A percentile compares a stretch with the other conserved stretches of the same genome.
These are phyloP conservation scores for Caenorhabditis elegans DNA, from an alignment of 1,140 invertebrate genomes.

Conservation along the genomic window WBcel235 BX284606.5:8407501-8408000, in stretches of 20 bases:
- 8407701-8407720: conserved; percentile 63
- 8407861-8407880: no score
- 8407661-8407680: conserved; percentile 65
- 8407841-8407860: no score
- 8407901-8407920: no score
- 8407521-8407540: conserved; percentile 49
- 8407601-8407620: conserved; percentile 55
- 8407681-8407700: conserved; percentile 64
- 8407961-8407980: no score
- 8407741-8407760: no score
- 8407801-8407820: no score
- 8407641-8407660: conserved; percentile 63
- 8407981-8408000: conserved; percentile 58
- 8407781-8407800: no score
- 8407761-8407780: no score
- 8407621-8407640: conserved; percentile 64
- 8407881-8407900: no score
- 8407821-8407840: no score
- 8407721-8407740: conserved; percentile 41
- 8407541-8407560: conserved; percentile 47
- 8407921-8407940: no score
- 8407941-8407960: no score
- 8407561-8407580: not conserved
- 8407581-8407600: not conserved
- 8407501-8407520: conserved; percentile 49